Evolutionary conservation across 2,888 invertebrate genomes (phyloP), one percentile per base, ranked within the genome.

Genomic region (Drosophila anceps): DNA sequence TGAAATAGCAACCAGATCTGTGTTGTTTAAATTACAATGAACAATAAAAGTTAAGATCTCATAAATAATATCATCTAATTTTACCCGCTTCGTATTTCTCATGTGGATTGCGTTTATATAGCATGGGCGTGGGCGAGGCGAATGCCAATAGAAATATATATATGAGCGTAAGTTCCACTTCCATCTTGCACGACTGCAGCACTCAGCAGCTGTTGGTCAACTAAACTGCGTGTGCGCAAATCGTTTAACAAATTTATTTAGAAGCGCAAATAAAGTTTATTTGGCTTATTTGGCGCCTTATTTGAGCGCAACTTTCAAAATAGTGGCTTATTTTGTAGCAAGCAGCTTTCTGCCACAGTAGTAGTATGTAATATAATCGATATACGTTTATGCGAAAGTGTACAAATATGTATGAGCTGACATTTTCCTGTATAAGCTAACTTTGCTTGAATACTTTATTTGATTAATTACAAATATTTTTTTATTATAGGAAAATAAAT

Each of bases 1-100:
- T 0, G 95, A 95, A n/a, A 95, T 94, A 10, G 95, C 94, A 58
- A 95, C 93, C 85, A 95, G 93, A 91, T 95, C 95, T 95, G 88
- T 29, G 7, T 15, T 24, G 31, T 6, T 13, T 57, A n/a, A n/a
- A n/a, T n/a, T n/a, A n/a, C n/a, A n/a, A n/a, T 20, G 20, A 12
- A 12, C 15, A 10, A 35, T 8, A 4, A 20, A 37, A 35, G 31
- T 13, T 18, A 0, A 20, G 15, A 5, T 0, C 10, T 6, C 20
- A 5, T 15, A 3, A 35, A 24, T 53, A 24, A 33, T 15, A 18
- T 7, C 9, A 27, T 2, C 0, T 13, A 9, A 10, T 6, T 66
- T 82, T 82, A 94, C 94, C 94, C 90, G 94, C 93, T 90, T 94
- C 94, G 59, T 93, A 91, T 83, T 93, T 93, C 73, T 93, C 93